phyloP scores from a whole-genome alignment of 2,113 vertebrate genomes.

The Muscicapa adusta region DNA sequence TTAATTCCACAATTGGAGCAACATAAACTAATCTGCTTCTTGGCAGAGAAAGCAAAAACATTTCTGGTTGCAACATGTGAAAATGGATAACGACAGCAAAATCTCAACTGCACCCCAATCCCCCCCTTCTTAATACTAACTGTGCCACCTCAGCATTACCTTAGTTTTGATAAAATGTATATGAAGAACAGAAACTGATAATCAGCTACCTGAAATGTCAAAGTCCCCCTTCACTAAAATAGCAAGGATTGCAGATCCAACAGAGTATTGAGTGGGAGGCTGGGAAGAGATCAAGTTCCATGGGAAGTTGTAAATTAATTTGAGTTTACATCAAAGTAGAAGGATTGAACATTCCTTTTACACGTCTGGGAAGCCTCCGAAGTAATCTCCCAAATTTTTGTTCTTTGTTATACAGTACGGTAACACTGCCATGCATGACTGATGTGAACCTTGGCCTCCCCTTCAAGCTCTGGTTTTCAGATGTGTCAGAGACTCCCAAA shows the following conservation, averaged over 20 bases:
- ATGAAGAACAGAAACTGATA: not conserved
- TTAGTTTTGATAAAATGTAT: not conserved
- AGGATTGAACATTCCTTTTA: not conserved
- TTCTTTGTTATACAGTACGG: not conserved
- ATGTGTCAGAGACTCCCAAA: not conserved
- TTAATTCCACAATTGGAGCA: not conserved
- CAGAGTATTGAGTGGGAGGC: not conserved
- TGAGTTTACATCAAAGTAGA: not conserved
- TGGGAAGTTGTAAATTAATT: not conserved
- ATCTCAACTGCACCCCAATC: not conserved
- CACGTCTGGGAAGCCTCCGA: not conserved
- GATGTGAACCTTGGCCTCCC: not conserved
- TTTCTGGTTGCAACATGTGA: not conserved
- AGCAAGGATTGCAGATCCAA: not conserved
- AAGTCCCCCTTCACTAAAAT: not conserved
- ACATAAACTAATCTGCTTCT: not conserved
- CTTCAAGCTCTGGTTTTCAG: not conserved
- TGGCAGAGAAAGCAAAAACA: not conserved
- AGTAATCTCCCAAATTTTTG: not conserved
- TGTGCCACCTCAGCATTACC: not conserved
- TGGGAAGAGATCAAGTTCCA: not conserved
- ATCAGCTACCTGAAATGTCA: not conserved
- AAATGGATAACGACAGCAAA: not conserved
- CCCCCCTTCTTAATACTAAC: not conserved
- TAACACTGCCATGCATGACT: not conserved